Conservation (phyloP, 2,113 vertebrate species). For the Tetrao urogallus region DNA sequence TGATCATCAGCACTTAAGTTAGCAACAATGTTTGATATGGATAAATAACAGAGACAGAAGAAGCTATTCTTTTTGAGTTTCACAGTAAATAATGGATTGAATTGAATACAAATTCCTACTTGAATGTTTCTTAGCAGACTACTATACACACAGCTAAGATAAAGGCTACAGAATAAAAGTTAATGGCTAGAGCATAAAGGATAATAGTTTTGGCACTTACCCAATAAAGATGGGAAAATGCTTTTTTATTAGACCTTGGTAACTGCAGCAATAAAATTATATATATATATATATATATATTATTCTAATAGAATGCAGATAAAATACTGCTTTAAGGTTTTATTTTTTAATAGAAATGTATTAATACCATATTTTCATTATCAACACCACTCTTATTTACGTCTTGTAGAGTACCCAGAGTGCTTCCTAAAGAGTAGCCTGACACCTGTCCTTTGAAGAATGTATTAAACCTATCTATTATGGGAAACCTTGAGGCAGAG, state of each 20-base stretch:
- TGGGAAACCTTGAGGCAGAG: not conserved
- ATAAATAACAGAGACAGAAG: slow-evolving; percentile 20
- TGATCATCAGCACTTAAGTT: not conserved
- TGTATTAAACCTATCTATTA: not conserved
- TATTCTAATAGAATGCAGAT: slow-evolving; percentile 61
- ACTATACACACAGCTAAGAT: slow-evolving; percentile 61
- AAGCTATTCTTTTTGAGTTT: slow-evolving; percentile 21
- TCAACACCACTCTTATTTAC: slow-evolving; percentile 9
- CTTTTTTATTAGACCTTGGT: slow-evolving; percentile 59
- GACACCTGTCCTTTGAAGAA: not conserved
- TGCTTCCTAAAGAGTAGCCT: not conserved
- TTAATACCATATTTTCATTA: slow-evolving; percentile 62
- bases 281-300: too few relatives aligned
- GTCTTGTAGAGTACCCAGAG: not conserved
- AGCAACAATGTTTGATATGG: slow-evolving; percentile 23
- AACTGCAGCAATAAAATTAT: slow-evolving; percentile 64
- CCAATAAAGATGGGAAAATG: slow-evolving; percentile 68
- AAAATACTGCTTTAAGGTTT: not conserved
- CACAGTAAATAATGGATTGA: slow-evolving; percentile 50
- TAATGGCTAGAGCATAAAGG: slow-evolving; percentile 67
- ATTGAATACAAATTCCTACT: slow-evolving; percentile 54
- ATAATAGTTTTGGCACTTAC: slow-evolving; percentile 63
- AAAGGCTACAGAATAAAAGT: slow-evolving; percentile 70
- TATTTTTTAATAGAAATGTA: slow-evolving; percentile 33
- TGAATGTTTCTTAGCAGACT: slow-evolving; percentile 51